These are phyloP conservation scores for Aplysina aerophoba DNA, from an alignment of 37 sponge, comb jelly and placozoan genomes.

Conservation along the genomic window DNA sequence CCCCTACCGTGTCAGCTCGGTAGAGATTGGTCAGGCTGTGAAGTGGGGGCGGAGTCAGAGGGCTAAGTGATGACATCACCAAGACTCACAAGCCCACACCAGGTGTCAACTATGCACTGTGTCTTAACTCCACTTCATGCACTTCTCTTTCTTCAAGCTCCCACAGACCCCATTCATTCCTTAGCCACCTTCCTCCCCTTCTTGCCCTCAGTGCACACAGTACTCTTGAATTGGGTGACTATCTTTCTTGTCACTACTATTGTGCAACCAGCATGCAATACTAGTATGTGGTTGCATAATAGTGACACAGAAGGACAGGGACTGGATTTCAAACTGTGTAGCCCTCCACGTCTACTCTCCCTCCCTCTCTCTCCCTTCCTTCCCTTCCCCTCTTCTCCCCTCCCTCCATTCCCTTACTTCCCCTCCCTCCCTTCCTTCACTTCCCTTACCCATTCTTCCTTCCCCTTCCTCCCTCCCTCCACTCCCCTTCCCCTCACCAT, in stretches of 20 bases:
- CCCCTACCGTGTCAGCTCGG: slow-evolving; percentile 3
- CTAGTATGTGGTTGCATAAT: not conserved
- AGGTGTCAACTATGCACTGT: no score
- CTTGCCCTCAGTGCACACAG: no score
- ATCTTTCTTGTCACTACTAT: no score
- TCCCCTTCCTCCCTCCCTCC: no score
- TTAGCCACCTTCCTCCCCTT: no score
- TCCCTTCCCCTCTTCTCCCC: not conserved
- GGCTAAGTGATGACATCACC: not conserved
- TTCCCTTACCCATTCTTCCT: no score
- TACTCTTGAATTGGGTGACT: no score
- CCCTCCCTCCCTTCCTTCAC: not conserved
- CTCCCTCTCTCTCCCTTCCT: not conserved
- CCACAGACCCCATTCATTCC: not conserved
- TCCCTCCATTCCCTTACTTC: not conserved
- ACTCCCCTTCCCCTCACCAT: not conserved
- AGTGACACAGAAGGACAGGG: no score
- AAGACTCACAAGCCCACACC: not conserved
- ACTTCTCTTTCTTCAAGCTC: not conserved
- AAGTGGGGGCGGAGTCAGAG: no score
- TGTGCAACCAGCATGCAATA: no score
- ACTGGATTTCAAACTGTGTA: no score
- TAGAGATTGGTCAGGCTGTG: slow-evolving; percentile 25
- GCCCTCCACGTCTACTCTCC: not conserved
- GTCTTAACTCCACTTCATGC: no score